phyloP scores from a whole-genome alignment of 2,797 vertebrate genomes.

The Siniperca undulata region DNA sequence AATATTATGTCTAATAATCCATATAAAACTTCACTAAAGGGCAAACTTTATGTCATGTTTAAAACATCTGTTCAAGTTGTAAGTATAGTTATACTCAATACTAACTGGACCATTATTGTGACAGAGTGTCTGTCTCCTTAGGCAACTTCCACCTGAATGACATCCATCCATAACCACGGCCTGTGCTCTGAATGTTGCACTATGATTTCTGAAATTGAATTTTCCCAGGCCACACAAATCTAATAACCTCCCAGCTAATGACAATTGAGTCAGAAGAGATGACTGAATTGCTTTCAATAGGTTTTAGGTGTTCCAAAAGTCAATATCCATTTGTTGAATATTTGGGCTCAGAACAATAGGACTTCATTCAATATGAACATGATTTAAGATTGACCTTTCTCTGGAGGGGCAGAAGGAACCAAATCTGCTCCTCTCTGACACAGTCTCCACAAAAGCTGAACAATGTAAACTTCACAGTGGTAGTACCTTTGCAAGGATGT shows the following conservation, averaged over 20 bases:
- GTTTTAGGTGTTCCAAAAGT: constrained; percentile 51
- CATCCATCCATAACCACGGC: constrained; percentile 40
- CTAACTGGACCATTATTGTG: constrained; percentile 17
- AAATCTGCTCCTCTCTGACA: background rate
- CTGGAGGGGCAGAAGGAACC: background rate
- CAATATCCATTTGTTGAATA: constrained; percentile 45
- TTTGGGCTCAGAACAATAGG: constrained; percentile 17
- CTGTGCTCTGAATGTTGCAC: constrained; percentile 41
- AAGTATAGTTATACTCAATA: background rate
- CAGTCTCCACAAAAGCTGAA: background rate
- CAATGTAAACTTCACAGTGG: background rate
- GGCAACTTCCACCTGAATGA: constrained; percentile 26
- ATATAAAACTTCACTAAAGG: background rate
- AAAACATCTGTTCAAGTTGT: constrained; percentile 16
- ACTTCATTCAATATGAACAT: constrained; percentile 18
- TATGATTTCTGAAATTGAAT: constrained; percentile 61
- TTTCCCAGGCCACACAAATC: constrained; percentile 56
- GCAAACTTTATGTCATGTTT: constrained; percentile 1
- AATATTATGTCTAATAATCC: background rate
- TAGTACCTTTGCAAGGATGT: background rate
- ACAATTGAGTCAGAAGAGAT: constrained; percentile 42
- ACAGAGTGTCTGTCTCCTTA: constrained; percentile 22
- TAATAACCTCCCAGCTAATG: constrained; percentile 63
- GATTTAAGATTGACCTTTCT: constrained; percentile 5
- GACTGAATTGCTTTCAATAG: constrained; percentile 47